A percentile compares a stretch with the other conserved stretches of the same genome.
Evolutionary conservation across 2,888 invertebrate genomes (phyloP).

Genomic region (Ophion obscuratus): DNA sequence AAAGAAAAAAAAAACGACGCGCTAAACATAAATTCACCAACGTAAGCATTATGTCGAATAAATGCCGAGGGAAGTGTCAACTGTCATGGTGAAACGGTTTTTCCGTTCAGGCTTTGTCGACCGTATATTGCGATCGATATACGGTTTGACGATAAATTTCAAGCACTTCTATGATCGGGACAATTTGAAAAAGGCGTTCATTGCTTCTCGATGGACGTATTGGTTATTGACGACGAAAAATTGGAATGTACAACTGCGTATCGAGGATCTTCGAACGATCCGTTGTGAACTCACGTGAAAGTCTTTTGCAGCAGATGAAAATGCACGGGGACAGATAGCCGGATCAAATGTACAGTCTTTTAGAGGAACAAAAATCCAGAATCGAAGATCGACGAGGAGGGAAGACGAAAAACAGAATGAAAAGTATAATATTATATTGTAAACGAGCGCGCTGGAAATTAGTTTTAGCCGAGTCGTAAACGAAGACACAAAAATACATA

Average conservation of each 20-base stretch:
- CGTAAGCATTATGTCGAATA: no score
- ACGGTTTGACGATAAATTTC: background rate
- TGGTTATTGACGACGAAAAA: conserved; percentile 33
- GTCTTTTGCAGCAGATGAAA: conserved; percentile 52
- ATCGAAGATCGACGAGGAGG: conserved; percentile 11
- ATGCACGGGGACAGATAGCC: conserved; percentile 23
- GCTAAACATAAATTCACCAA: no score
- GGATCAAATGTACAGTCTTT: conserved; percentile 62
- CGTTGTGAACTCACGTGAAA: conserved; percentile 53
- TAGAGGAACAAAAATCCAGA: conserved; percentile 24
- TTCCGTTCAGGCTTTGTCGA: background rate
- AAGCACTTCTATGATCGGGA: conserved; percentile 1
- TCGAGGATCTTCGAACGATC: conserved; percentile 45
- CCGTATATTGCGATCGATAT: background rate
- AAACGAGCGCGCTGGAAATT: conserved; percentile 49
- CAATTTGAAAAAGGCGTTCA: background rate
- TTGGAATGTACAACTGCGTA: conserved; percentile 54
- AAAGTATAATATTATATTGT: conserved; percentile 36
- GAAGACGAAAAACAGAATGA: conserved; percentile 43
- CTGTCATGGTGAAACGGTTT: background rate
- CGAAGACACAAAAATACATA: conserved; percentile 40
- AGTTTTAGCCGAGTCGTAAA: conserved; percentile 56
- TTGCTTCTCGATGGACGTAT: conserved; percentile 31
- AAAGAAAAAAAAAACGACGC: no score
- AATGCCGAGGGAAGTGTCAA: background rate